Conservation (phyloP, 2,888 invertebrate genomes). For the Physocephala rufipes region DNA sequence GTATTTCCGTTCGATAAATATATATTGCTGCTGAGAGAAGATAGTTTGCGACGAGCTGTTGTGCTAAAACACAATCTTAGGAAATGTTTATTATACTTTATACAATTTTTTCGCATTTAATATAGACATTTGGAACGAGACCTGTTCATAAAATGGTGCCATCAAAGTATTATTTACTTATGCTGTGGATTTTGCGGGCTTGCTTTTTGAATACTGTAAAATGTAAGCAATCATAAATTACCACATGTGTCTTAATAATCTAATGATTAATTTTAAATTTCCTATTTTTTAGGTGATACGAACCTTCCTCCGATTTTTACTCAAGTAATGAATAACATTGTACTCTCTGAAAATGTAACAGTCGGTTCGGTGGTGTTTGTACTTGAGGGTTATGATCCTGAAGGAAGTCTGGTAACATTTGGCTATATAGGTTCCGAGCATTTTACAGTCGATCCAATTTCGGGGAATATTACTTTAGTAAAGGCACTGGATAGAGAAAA, state of each 20-base stretch:
- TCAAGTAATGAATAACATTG: conserved; percentile 79
- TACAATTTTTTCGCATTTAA: no score
- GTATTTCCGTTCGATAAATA: no score
- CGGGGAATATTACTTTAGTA: conserved; percentile 82
- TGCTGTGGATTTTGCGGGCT: conserved; percentile 23
- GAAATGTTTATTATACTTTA: no score
- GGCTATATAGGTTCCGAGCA: conserved; percentile 83
- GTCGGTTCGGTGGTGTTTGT: conserved; percentile 82
- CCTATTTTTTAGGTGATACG: conserved; percentile 56
- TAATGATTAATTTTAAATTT: neutral
- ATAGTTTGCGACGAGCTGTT: no score
- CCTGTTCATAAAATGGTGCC: conserved; percentile 7
- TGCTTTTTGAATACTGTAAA: neutral
- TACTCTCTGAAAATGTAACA: conserved; percentile 80
- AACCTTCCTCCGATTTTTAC: conserved; percentile 79
- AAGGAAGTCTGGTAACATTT: conserved; percentile 75
- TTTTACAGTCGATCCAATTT: conserved; percentile 78
- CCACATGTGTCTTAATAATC: neutral
- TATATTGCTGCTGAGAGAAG: no score
- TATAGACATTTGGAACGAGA: neutral
- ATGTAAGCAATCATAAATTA: conserved; percentile 21
- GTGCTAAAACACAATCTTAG: no score
- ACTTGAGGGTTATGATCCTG: conserved; percentile 83
- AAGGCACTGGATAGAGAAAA: conserved; percentile 85
- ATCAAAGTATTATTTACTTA: neutral